phyloP scores from a whole-genome alignment of 2,113 vertebrate species.

The Muntiacus muntjak region DNA sequence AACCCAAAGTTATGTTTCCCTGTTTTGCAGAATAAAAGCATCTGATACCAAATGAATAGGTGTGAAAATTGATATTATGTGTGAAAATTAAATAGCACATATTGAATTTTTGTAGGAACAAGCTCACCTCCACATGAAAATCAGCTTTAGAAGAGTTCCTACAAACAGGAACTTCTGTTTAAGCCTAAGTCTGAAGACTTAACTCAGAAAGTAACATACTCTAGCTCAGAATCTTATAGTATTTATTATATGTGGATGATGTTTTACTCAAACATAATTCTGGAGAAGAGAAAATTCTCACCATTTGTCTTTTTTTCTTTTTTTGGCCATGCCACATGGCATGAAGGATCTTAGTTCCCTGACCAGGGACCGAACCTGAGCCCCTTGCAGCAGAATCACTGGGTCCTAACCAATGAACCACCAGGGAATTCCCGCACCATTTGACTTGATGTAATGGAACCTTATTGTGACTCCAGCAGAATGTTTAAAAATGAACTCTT shows the following conservation, averaged over 20 bases:
- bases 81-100: slow-evolving; percentile 18
- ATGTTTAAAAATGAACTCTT: not conserved
- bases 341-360: not conserved
- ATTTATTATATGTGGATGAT: not conserved
- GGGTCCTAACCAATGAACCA: not conserved
- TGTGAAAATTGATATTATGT: slow-evolving; percentile 30
- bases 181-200: not conserved
- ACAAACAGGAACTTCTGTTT: not conserved
- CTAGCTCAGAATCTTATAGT: not conserved
- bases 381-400: not conserved
- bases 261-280: not conserved
- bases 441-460: not conserved
- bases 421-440: not conserved
- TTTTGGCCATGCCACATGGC: not conserved
- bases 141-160: not conserved
- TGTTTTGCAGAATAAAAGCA: slow-evolving; percentile 9
- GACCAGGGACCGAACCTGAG: not conserved
- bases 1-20: not conserved
- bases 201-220: not conserved
- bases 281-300: not conserved
- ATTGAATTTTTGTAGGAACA: not conserved
- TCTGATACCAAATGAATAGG: slow-evolving; percentile 11
- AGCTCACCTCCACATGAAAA: not conserved
- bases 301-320: not conserved
- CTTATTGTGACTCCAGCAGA: not conserved